These are phyloP conservation scores for Xenopus laevis DNA, from an alignment of 2,113 vertebrate genomes.

Conservation along the genomic window DNA sequence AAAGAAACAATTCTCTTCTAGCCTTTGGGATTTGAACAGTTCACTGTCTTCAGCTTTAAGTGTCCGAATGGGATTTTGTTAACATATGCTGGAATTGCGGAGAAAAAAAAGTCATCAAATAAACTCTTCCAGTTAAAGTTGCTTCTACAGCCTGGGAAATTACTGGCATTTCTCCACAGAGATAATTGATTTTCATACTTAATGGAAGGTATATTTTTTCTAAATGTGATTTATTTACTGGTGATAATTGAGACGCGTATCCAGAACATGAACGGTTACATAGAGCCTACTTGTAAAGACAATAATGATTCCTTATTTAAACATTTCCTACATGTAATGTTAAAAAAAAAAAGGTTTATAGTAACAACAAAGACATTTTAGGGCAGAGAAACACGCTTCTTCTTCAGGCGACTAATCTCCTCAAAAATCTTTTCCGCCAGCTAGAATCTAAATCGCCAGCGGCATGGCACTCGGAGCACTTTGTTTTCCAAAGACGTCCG, in stretches of 20 bases:
- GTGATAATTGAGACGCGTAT: not conserved
- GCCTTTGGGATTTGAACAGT: conserved; percentile 60
- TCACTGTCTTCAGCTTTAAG: conserved; percentile 60
- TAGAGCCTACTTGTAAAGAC: not conserved
- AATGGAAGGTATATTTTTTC: conserved; percentile 1
- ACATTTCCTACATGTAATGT: too few species aligned
- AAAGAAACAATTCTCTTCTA: conserved; percentile 52
- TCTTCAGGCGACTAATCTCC: too few species aligned
- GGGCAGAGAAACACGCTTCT: too few species aligned
- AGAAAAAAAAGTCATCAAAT: conserved; percentile 53
- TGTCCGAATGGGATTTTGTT: conserved; percentile 58
- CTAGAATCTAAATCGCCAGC: too few species aligned
- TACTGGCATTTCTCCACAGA: conserved; percentile 32
- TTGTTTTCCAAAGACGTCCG: too few species aligned
- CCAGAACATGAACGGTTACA: not conserved
- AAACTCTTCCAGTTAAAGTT: conserved; percentile 52
- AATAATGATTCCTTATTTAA: too few species aligned
- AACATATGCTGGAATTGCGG: conserved; percentile 56
- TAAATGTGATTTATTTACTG: conserved; percentile 18
- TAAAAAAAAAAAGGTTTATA: too few species aligned
- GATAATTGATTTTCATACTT: conserved; percentile 37
- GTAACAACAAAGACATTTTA: too few species aligned
- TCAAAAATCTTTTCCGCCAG: too few species aligned
- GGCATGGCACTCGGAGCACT: too few species aligned
- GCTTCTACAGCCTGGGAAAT: conserved; percentile 52